Conservation (phyloP, 2,888 invertebrate species). For the Glaucopsyche alexis region DNA sequence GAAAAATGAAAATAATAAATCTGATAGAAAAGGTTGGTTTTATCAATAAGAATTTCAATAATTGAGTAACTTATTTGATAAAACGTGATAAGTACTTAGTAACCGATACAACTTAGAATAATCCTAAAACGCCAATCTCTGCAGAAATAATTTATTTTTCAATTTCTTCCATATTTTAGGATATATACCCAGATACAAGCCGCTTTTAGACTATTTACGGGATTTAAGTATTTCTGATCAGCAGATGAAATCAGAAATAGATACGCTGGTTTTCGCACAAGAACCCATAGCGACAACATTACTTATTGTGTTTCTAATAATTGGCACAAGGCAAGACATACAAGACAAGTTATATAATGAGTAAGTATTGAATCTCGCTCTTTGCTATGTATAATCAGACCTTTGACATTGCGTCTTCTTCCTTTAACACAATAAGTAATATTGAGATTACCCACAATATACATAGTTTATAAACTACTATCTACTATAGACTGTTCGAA, state of each 20-base stretch:
- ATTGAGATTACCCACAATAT: too few relatives aligned
- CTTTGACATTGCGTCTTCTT: too few relatives aligned
- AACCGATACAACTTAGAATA: neutral
- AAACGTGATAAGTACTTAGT: neutral
- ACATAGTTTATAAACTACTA: too few relatives aligned
- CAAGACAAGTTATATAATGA: conserved; percentile 23
- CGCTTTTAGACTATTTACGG: neutral
- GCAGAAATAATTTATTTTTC: neutral
- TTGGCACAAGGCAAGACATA: conserved; percentile 8
- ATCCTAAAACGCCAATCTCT: too few relatives aligned
- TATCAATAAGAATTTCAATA: neutral
- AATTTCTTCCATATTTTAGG: neutral
- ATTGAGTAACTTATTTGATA: neutral
- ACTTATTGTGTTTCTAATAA: neutral
- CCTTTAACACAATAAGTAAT: too few relatives aligned
- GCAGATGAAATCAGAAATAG: conserved; percentile 12
- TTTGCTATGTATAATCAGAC: too few relatives aligned
- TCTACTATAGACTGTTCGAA: too few relatives aligned
- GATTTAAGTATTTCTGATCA: neutral
- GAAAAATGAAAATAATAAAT: neutral
- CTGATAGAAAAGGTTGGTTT: neutral
- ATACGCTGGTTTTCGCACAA: neutral
- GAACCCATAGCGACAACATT: conserved; percentile 7
- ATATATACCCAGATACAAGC: neutral
- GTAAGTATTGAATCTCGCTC: conserved; percentile 6